A percentile compares a stretch with the other conserved stretches of the same genome.
Evolutionary conservation across 2,888 invertebrate genomes (phyloP).

Genomic region (Anthrax anthrax): DNA sequence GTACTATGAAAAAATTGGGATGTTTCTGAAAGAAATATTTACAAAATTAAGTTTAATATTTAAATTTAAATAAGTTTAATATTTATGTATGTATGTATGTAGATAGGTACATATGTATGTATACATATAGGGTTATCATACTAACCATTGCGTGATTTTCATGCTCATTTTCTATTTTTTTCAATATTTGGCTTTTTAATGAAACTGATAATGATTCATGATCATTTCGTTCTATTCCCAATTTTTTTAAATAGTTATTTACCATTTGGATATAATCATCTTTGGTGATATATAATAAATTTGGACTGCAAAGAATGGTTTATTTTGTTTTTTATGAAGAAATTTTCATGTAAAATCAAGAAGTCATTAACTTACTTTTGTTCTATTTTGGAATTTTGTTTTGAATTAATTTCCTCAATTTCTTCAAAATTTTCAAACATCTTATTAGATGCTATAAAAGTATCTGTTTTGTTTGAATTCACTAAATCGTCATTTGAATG

Average conservation of each 20-base stretch:
- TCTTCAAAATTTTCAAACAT: too few species aligned
- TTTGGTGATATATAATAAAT: neutral
- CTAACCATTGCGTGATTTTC: slow-evolving; percentile 1
- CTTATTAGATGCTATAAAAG: too few species aligned
- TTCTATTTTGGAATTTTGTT: too few species aligned
- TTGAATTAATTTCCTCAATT: too few species aligned
- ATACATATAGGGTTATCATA: too few species aligned
- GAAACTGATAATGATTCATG: slow-evolving; percentile 1
- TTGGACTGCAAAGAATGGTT: neutral
- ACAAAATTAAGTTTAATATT: too few species aligned
- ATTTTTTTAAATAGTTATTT: neutral
- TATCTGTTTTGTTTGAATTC: too few species aligned
- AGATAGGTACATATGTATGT: neutral
- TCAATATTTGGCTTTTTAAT: neutral
- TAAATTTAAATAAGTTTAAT: too few species aligned
- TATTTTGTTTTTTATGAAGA: slow-evolving; percentile 1
- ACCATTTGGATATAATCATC: neutral
- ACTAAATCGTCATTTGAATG: too few species aligned
- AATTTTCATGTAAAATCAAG: too few species aligned
- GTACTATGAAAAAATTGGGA: slow-evolving; percentile 22
- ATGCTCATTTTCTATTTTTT: slow-evolving; percentile 1
- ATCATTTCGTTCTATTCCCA: slow-evolving; percentile 5
- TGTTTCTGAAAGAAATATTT: slow-evolving; percentile 16
- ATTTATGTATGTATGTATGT: too few species aligned
- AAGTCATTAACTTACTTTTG: too few species aligned